Evolutionary conservation across 1,140 invertebrate genomes (phyloP).

Genomic region (Brachystomella parvula): DNA sequence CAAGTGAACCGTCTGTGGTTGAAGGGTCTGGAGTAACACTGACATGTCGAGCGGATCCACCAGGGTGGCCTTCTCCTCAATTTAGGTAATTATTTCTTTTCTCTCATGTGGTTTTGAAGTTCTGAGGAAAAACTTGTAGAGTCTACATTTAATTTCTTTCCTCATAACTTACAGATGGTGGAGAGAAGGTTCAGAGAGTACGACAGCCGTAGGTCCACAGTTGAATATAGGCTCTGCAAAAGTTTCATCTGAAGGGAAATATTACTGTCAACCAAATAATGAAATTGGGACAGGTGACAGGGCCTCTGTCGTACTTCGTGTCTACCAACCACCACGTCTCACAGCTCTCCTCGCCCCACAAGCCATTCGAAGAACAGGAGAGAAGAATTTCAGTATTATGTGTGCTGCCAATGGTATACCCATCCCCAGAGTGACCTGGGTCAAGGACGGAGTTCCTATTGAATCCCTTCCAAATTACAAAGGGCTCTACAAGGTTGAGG

Average conservation of each 20-base stretch:
- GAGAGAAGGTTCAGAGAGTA: slow-evolving; percentile 58
- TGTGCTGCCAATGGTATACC: slow-evolving; percentile 83
- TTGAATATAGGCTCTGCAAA: slow-evolving; percentile 77
- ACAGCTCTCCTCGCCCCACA: slow-evolving; percentile 59
- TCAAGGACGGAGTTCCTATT: slow-evolving; percentile 73
- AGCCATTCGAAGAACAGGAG: slow-evolving; percentile 56
- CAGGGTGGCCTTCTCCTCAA: slow-evolving; percentile 78
- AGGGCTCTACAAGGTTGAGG: slow-evolving; percentile 65
- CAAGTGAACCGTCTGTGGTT: slow-evolving; percentile 71
- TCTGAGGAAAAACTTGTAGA: too few relatives aligned
- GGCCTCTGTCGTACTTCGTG: slow-evolving; percentile 70
- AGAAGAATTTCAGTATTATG: slow-evolving; percentile 66
- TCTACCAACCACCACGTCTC: slow-evolving; percentile 77
- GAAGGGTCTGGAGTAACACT: slow-evolving; percentile 74
- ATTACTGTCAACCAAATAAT: slow-evolving; percentile 80
- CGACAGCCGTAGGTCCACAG: slow-evolving; percentile 63
- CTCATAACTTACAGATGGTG: slow-evolving; percentile 74
- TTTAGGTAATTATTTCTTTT: slow-evolving; percentile 47
- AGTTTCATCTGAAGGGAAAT: slow-evolving; percentile 73
- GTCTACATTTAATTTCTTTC: neutral
- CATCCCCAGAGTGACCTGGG: slow-evolving; percentile 69
- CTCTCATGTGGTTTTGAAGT: slow-evolving; percentile 11
- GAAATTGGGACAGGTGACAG: slow-evolving; percentile 75
- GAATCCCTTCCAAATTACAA: slow-evolving; percentile 50
- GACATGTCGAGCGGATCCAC: slow-evolving; percentile 73